A percentile compares a stretch with the other conserved stretches of the same genome.
Evolutionary conservation across 2,888 invertebrate species (phyloP).

Genomic region (Philereme vetulata): DNA sequence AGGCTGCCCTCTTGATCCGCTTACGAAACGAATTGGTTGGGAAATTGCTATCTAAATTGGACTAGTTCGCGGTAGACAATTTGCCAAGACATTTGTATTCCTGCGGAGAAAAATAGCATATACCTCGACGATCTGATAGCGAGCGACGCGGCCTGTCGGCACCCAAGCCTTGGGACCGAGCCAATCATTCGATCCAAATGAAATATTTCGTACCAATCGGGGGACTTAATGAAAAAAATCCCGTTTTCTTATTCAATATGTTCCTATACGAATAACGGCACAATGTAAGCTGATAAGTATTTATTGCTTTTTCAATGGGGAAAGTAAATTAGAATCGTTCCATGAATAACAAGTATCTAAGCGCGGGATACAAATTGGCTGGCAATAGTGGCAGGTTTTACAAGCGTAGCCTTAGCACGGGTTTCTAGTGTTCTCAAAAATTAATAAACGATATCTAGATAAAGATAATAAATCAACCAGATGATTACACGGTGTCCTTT

Average conservation of each 20-base stretch:
- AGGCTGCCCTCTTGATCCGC: conserved; percentile 78
- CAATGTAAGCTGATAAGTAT: conserved; percentile 41
- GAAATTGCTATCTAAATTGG: conserved; percentile 83
- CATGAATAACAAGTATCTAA: conserved; percentile 36
- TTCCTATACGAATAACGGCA: conserved; percentile 42
- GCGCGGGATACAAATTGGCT: conserved; percentile 7
- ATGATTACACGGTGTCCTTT: too few species aligned
- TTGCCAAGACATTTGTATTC: conserved; percentile 84
- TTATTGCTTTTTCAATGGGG: conserved; percentile 41
- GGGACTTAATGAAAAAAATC: conserved; percentile 64
- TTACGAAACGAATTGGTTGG: conserved; percentile 81
- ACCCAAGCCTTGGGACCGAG: conserved; percentile 68
- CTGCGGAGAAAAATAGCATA: conserved; percentile 79
- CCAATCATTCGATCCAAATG: conserved; percentile 76
- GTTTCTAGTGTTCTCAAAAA: neutral
- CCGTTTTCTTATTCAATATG: conserved; percentile 57
- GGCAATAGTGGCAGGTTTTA: conserved; percentile 1
- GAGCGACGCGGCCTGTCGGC: conserved; percentile 67
- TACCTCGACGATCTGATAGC: conserved; percentile 78
- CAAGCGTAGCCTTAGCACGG: neutral
- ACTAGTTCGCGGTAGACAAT: conserved; percentile 81
- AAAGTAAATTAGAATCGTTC: conserved; percentile 43
- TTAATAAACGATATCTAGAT: too few species aligned
- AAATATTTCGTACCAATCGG: conserved; percentile 70
- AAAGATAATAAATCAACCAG: too few species aligned